Evolutionary conservation across 2,888 invertebrate genomes (phyloP).

Genomic region (Trissolcus japonicus): DNA sequence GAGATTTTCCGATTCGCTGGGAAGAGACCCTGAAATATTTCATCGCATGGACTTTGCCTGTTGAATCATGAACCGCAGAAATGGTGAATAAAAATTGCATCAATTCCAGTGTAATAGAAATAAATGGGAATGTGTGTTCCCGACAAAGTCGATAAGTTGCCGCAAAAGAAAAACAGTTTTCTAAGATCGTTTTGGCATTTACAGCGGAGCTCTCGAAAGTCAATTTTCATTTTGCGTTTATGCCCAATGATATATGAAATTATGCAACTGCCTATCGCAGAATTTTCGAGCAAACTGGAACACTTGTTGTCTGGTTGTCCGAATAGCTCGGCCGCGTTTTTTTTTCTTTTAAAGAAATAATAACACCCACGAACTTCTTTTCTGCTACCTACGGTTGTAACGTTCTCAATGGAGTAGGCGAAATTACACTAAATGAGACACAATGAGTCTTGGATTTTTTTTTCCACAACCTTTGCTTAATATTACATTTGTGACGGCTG

Average conservation of each 20-base stretch:
- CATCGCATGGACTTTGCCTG: not conserved
- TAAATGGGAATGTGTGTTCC: constrained; percentile 19
- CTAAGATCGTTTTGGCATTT: constrained; percentile 14
- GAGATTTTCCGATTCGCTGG: no score
- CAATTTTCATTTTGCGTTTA: no score
- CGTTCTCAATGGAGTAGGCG: constrained; percentile 44
- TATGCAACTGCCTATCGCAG: no score
- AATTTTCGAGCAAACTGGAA: constrained; percentile 46
- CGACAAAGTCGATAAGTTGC: constrained; percentile 18
- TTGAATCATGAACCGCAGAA: no score
- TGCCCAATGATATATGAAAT: no score
- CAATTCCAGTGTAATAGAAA: constrained; percentile 14
- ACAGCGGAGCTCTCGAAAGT: no score
- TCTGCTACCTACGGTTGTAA: constrained; percentile 37
- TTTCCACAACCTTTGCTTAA: constrained; percentile 1
- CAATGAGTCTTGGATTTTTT: constrained; percentile 25
- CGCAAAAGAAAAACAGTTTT: constrained; percentile 18
- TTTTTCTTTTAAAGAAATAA: constrained; percentile 34
- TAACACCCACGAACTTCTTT: constrained; percentile 45
- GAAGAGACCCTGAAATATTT: constrained; percentile 1
- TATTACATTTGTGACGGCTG: not conserved
- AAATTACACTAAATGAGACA: constrained; percentile 32
- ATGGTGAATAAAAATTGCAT: constrained; percentile 5
- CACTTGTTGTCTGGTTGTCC: constrained; percentile 53
- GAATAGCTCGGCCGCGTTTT: constrained; percentile 22